Evolutionary conservation across 2,797 vertebrate species (phyloP), one percentile per base, ranked within the genome.

Genomic region (Dermochelys coriacea): DNA sequence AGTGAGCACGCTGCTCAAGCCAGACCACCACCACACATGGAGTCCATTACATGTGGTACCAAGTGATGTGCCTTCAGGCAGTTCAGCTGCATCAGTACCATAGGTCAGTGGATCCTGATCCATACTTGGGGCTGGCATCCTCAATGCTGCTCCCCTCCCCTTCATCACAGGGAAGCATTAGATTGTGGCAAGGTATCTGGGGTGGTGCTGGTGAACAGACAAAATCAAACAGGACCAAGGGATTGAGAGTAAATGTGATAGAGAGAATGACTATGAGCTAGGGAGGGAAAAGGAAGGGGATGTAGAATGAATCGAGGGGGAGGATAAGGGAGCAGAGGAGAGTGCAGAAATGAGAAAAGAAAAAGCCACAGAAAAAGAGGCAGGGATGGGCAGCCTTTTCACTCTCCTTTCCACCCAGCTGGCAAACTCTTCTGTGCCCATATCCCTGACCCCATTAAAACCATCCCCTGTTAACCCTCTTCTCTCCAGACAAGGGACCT

Each of bases 281-380:
- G 49, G 78, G 19, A 5, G 5, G 68, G 2, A 29, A 15, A 51
- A 68, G 61, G 81, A 55, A 0, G 0, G 41, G 59, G 27, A 59
- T 50, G 41, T 80, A 90, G 21, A 12, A 12, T 87, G 37, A 86
- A 85, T 84, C 51, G 77, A 52, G 34, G 12, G 5, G 37, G 45
- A 80, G 45, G 51, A 82, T 49, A 9, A 49, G 27, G 5, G 34
- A 84, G 10, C 37, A 27, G 50, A 84, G 14, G 29, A 23, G 41
- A 15, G 10, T 1, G 2, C 31, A 3, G 12, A 74, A 85, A 37
- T 87, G 27, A 51, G 37, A 84, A 89, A 75, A 81, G 21, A 71
- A 68, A 81, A 82, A 31, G 57, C 51, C 15, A 16, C 34, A 45
- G 78, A n/a, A 29, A 4, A 55, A 84, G 47, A 27, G 50, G 57